Base-by-base conservation (phyloP, 2,113 vertebrate genomes). In the Austrofundulus limnaeus region DNA sequence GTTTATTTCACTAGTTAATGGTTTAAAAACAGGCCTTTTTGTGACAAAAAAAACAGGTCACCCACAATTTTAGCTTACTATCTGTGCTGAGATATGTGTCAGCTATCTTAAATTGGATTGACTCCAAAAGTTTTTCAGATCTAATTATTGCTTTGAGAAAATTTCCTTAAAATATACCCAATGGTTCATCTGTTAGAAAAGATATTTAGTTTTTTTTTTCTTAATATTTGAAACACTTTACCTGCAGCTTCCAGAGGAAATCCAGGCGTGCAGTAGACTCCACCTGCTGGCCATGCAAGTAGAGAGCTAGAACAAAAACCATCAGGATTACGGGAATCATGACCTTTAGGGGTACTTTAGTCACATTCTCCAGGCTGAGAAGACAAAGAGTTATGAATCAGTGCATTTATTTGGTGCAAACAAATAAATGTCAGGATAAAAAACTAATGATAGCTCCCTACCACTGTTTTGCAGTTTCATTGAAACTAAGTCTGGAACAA, bases 211-310 rank as follows among this genome's bases (percentile, higher is more conserved):
- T n/a, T n/a, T n/a, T n/a, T n/a, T n/a, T n/a, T n/a, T n/a, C n/a
- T n/a, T n/a, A n/a, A n/a, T n/a, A n/a, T n/a, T n/a, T n/a, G n/a
- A n/a, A n/a, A n/a, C n/a, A n/a, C n/a, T 46, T 70, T 91, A 99
- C 97, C 96, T 99, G 96, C 66, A 98, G 91, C 81, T 99, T 99
- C 97, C 97, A 99, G 74, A 99, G 95, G 89, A 99, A 99, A 88
- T 99, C 97, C 0, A 99, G 94, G 25, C 97, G 94, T 14, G 97
- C 96, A 0, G 97, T 99, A 14, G 96, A 98, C 86, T 99, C 97
- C 49, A 98, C 95, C 92, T 98, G 96, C 91, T 98, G 96, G 28
- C 95, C 95, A 2, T 99, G 97, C 78, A 99, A 90, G 85, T 99
- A 99, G 43, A 99, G 92, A 0, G 97, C 97, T 85, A 99, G 89